Base-by-base conservation (phyloP, 2,113 vertebrate species). In the Leucoraja erinaceus region DNA sequence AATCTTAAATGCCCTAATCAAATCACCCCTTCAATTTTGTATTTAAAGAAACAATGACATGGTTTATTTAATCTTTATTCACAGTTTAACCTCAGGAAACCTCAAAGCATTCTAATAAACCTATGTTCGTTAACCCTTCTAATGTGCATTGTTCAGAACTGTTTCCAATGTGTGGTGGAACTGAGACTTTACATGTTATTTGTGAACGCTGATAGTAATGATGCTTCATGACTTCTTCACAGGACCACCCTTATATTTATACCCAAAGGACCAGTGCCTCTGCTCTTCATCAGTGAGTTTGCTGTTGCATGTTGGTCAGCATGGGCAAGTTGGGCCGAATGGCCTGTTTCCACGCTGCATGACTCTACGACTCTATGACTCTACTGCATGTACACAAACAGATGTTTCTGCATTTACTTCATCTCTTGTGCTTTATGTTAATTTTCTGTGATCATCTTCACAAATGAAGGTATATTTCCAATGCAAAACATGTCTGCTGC, bases 161-260 rank as follows among this genome's bases (percentile, higher is more conserved):
- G 16, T 81, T 10, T 38, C 9, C 38, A 8, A 25, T 79, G 6
- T 59, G 20, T 11, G 7, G 22, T 83, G 20, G 59, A 25, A 83
- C 63, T 14, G 5, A 66, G 63, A 66, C 7, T 66, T 66, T 66
- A 75, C 25, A 4, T 28, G 28, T 61, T 0, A 84, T 84, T 12
- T 84, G 47, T 25, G 47, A 56, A 56, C 25, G 20, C 79, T 8
- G 47, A 47, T 59, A 61, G 10, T 84, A 59, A 84, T 4, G 28
- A 25, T 59, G 81, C 31, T 68, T 68, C n/a, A 68, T 68, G 14
- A 11, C 63, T 14, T 68, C n/a, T 90, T 90, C 59, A 8, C 86
- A 90, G 86, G 86, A 90, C 66, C 61, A 0, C n/a, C 59, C 86
- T 68, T 90, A 90, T 61, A 90, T 90, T 90, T 90, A 90, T 68